Conservation (phyloP, 2,113 vertebrate genomes). For the Puffinus mauretanicus region DNA sequence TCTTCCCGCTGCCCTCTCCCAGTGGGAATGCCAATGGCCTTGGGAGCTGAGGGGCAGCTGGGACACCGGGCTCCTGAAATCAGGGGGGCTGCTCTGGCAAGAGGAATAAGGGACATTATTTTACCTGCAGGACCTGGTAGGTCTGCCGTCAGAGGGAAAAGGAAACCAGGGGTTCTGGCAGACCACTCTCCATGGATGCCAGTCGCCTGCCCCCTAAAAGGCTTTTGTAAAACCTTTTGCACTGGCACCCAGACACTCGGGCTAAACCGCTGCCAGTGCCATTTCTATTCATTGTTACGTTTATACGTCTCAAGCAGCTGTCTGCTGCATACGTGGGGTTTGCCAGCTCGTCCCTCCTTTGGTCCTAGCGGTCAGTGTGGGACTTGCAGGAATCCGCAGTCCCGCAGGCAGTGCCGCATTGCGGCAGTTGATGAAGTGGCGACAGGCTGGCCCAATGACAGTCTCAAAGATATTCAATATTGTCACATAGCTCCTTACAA, state of each 20-base stretch:
- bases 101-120: not conserved
- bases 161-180: not conserved
- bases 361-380: not conserved
- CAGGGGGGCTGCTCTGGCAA: not conserved
- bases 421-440: not conserved
- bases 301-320: not conserved
- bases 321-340: accelerated
- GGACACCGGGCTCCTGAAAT: not conserved
- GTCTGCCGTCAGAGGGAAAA: not conserved
- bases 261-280: not conserved
- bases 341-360: not conserved
- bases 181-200: accelerated
- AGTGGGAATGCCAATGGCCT: not conserved
- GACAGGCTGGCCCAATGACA: not conserved
- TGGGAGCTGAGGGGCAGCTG: not conserved
- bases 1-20: not conserved
- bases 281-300: not conserved
- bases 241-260: accelerated
- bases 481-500: not conserved
- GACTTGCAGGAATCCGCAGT: not conserved
- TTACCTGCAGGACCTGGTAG: not conserved
- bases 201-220: accelerated
- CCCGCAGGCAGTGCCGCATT: conserved; percentile 66
- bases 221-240: not conserved
- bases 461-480: not conserved